Base-by-base conservation (phyloP, 2,888 invertebrate genomes). In the Patella ulyssiponensis region DNA sequence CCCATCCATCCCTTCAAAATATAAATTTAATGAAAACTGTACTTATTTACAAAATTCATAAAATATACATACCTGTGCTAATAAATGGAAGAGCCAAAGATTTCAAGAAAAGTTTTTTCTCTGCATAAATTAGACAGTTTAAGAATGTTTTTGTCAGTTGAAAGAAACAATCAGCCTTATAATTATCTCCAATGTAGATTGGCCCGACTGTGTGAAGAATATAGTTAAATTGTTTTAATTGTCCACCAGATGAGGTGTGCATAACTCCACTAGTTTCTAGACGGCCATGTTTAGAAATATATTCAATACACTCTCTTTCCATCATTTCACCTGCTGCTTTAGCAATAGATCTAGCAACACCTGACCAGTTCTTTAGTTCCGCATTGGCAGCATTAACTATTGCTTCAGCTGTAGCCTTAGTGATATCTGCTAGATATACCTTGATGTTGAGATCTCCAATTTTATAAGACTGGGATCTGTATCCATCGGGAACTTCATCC, bases 191-290 rank as follows among this genome's bases (percentile, higher is more conserved):
- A 17, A 73, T 58, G 81, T 81, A 84, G 12, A 87, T 80, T 1
- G 87, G 87, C 20, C 87, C 87, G 7, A 87, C 87, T 20, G 87
- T 83, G 78, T 87, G 87, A 11, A 87, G 44, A 11, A 87, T 78
- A 58, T 83, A 81, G 14, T 81, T 81, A 23, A 86, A 83, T 0
- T 56, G 52, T n/a, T 23, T 71, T 15, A 87, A 71, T 11, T 79
- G 77, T 2, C 87, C 86, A 58, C 84, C 85, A 12, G 86, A 83
- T 27, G 79, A 78, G 3, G 87, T 87, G 33, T 85, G 83, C 80
- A 86, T 86, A 12, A 87, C 86, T n/a, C 73, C 53, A 20, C 58
- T 69, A 33, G 77, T 77, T 23, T 23, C 71, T 53, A 80, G 58
- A 3, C 52, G 54, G 5, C 86, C 86, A 74, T 81, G 9, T n/a